phyloP scores from a whole-genome alignment of 2,113 vertebrate species.

The Hippolais icterina region DNA sequence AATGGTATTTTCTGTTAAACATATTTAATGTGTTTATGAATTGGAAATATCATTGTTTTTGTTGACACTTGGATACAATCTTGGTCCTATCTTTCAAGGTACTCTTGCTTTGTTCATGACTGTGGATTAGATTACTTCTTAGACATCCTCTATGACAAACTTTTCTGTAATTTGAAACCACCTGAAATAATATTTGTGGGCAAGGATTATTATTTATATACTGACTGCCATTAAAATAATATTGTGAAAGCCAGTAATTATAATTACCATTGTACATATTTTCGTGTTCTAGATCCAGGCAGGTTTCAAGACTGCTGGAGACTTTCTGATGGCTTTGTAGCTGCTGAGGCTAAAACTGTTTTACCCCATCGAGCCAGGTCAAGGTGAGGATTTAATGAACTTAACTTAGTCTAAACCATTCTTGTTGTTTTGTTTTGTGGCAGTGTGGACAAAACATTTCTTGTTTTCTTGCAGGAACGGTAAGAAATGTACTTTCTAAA shows the following conservation, averaged over 20 bases:
- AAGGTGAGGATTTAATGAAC: conserved; percentile 75
- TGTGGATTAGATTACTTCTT: not conserved
- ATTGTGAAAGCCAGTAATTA: not conserved
- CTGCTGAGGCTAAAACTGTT: conserved; percentile 95
- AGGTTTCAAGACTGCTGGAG: conserved; percentile 97
- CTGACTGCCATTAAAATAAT: not conserved
- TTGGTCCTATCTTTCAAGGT: not conserved
- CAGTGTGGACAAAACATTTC: not conserved
- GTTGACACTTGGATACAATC: not conserved
- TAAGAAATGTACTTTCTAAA: not conserved
- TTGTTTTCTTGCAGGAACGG: not conserved
- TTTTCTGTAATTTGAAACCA: not conserved
- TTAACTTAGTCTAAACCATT: not conserved
- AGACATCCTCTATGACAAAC: not conserved
- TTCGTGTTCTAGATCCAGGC: conserved; percentile 82
- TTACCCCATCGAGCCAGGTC: conserved; percentile 94
- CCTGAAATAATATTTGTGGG: not conserved
- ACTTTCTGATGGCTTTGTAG: conserved; percentile 95
- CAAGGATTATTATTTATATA: not conserved
- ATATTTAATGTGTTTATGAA: not conserved
- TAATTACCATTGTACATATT: not conserved
- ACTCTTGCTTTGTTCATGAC: not conserved
- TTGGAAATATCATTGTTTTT: not conserved
- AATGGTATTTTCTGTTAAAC: not conserved
- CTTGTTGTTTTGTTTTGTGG: not conserved